These are phyloP conservation scores for Jordanella pulchra DNA, from an alignment of 2,797 vertebrate genomes.

Conservation along the genomic window DNA sequence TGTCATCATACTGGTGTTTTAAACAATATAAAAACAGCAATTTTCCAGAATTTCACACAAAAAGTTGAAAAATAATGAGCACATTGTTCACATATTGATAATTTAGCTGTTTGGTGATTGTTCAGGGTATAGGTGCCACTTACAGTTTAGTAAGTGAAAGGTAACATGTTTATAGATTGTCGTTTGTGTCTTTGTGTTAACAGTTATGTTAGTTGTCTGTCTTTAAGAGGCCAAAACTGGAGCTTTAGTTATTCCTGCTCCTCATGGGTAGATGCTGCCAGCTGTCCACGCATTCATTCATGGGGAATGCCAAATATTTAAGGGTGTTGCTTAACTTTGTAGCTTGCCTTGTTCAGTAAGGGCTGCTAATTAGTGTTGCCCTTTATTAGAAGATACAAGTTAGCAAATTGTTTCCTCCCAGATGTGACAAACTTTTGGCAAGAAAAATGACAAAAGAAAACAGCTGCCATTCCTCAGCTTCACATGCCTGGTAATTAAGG, in stretches of 20 bases:
- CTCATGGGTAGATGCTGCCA: background rate
- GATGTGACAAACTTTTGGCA: slow-evolving; percentile 36
- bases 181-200: background rate
- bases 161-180: no score
- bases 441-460: slow-evolving; percentile 37
- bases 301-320: slow-evolving; percentile 9
- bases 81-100: no score
- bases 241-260: background rate
- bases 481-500: slow-evolving; percentile 35
- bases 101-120: no score
- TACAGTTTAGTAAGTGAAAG: no score
- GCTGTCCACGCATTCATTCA: background rate
- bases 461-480: slow-evolving; percentile 45
- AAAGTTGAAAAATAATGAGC: no score
- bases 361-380: slow-evolving; percentile 16
- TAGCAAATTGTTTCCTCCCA: slow-evolving; percentile 18
- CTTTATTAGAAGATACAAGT: slow-evolving; percentile 9
- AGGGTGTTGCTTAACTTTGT: slow-evolving; percentile 15
- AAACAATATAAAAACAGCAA: no score
- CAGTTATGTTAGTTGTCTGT: no score
- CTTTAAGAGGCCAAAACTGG: background rate
- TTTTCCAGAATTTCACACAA: no score
- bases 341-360: slow-evolving; percentile 16
- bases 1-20: no score
- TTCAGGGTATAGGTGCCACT: no score